A percentile compares a stretch with the other conserved stretches of the same genome.
phyloP scores from a whole-genome alignment of 2,113 vertebrate genomes.

The Choloepus hoffmanni region DNA sequence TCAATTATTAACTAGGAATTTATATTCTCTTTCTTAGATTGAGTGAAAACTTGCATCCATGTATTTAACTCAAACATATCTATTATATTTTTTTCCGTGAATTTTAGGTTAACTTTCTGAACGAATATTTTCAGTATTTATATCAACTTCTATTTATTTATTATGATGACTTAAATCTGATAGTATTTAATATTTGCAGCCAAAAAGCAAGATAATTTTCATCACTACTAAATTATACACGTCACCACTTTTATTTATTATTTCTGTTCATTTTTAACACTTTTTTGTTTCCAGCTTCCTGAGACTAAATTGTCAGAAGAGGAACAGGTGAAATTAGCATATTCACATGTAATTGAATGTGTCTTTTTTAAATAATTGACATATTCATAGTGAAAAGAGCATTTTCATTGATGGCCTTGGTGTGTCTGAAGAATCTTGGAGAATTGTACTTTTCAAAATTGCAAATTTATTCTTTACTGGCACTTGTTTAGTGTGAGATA shows the following conservation, averaged over 20 bases:
- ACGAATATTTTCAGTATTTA: background rate
- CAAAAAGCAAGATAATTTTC: background rate
- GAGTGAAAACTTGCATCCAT: background rate
- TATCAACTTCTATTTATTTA: background rate
- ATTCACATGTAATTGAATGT: background rate
- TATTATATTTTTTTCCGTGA: background rate
- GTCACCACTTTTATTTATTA: background rate
- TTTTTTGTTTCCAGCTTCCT: background rate
- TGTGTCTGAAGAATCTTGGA: background rate
- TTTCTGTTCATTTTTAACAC: background rate
- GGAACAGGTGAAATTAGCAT: background rate
- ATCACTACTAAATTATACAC: background rate
- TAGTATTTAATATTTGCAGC: background rate
- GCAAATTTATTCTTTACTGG: background rate
- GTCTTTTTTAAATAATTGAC: background rate
- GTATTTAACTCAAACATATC: background rate
- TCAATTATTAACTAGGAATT: background rate
- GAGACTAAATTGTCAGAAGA: background rate
- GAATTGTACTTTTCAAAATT: background rate
- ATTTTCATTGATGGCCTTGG: background rate
- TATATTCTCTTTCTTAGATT: background rate
- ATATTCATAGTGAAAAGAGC: background rate
- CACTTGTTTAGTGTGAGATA: background rate
- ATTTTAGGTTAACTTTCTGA: constrained; percentile 20
- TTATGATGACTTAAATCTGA: background rate